A percentile compares a stretch with the other conserved stretches of the same genome.
phyloP scores from a whole-genome alignment of 2,797 vertebrate genomes.

The Menidia menidia region DNA sequence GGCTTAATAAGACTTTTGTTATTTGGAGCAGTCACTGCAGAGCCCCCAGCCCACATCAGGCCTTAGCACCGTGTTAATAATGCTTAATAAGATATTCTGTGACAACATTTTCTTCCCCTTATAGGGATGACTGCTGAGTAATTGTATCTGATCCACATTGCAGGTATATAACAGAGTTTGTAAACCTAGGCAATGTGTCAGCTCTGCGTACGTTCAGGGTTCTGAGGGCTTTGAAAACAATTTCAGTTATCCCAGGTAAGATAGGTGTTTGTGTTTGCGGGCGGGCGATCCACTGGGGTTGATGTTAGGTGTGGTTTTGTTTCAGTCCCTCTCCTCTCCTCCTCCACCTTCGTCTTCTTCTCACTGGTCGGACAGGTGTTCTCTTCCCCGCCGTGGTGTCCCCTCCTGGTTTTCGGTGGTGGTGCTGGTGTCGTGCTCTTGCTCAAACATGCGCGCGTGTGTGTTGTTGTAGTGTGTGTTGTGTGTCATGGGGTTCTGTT shows the following conservation, averaged over 20 bases:
- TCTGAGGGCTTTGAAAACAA: slow-evolving; percentile 99
- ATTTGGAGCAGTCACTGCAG: not conserved
- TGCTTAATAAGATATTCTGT: slow-evolving; percentile 37
- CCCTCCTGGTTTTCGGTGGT: slow-evolving; percentile 79
- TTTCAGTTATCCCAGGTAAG: slow-evolving; percentile 97
- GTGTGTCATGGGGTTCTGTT: slow-evolving; percentile 97
- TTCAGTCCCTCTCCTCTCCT: slow-evolving; percentile 68
- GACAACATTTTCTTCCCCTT: slow-evolving; percentile 57
- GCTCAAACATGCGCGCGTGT: slow-evolving; percentile 78
- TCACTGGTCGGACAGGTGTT: slow-evolving; percentile 82
- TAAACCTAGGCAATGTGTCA: slow-evolving; percentile 99
- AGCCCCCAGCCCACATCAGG: slow-evolving; percentile 9
- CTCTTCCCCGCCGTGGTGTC: slow-evolving; percentile 86
- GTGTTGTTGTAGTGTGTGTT: slow-evolving; percentile 91
- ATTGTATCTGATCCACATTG: slow-evolving; percentile 97
- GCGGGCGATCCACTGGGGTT: slow-evolving; percentile 87
- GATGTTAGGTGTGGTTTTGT: slow-evolving; percentile 92
- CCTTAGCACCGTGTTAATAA: slow-evolving; percentile 17
- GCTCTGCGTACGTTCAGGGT: slow-evolving; percentile 97
- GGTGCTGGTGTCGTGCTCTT: slow-evolving; percentile 79
- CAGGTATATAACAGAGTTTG: slow-evolving; percentile 99
- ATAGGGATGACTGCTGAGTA: slow-evolving; percentile 77
- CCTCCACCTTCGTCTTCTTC: slow-evolving; percentile 68
- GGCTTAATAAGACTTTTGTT: not conserved
- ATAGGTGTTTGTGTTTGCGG: slow-evolving; percentile 79